Conservation (phyloP, 2,797 vertebrate genomes). For the Tangara arthus region DNA sequence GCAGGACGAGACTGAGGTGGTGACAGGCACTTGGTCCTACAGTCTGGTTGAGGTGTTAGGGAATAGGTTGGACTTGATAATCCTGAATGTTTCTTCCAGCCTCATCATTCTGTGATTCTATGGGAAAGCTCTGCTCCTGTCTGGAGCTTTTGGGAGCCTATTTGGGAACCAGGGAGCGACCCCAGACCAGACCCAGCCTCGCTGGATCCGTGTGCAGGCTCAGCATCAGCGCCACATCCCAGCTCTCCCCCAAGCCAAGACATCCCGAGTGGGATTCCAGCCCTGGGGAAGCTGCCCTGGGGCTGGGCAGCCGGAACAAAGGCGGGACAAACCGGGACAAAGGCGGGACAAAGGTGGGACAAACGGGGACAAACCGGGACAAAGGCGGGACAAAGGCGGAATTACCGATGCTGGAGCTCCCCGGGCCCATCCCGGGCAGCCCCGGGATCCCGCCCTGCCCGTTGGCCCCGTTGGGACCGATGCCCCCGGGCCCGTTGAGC, state of each 20-base stretch:
- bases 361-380: too few species aligned
- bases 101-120: too few species aligned
- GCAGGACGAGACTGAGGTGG: too few species aligned
- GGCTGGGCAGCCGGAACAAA: too few species aligned
- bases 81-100: too few species aligned
- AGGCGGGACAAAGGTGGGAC: too few species aligned
- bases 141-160: background rate
- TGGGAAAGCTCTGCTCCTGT: background rate
- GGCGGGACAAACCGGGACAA: too few species aligned
- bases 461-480: constrained; percentile 54
- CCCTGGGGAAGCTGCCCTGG: background rate
- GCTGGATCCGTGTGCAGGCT: rapidly evolving
- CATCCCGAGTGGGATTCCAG: background rate
- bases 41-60: too few species aligned
- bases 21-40: background rate
- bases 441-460: constrained; percentile 68
- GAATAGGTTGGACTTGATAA: too few species aligned
- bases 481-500: constrained; percentile 39
- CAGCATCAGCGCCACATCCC: background rate
- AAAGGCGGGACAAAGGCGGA: background rate
- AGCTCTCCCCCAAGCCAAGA: background rate
- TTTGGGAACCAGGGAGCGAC: background rate
- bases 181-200: background rate
- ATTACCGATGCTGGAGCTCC: constrained; percentile 68
- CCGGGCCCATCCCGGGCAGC: constrained; percentile 70